Evolutionary conservation across 1,140 invertebrate species (phyloP).

Genomic region (Episyrphus balteatus): DNA sequence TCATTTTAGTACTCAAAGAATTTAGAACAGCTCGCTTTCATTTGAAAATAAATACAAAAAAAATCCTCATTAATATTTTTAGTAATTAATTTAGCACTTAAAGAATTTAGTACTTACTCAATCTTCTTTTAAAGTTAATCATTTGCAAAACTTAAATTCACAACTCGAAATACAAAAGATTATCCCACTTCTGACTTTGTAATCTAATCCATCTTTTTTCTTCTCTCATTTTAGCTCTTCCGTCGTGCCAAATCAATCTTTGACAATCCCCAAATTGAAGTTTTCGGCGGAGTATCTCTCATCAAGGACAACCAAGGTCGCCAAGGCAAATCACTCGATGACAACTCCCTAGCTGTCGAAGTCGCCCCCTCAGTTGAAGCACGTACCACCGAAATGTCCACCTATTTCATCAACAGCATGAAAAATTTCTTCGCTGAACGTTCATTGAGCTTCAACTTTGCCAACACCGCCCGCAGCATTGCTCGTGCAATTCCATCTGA

Average conservation of each 20-base stretch:
- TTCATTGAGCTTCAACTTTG: conserved; percentile 44
- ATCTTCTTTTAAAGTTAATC: no score
- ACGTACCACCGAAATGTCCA: conserved; percentile 47
- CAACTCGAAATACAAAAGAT: no score
- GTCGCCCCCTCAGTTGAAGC: conserved; percentile 40
- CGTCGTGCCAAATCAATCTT: conserved; percentile 50
- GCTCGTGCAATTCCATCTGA: conserved; percentile 39
- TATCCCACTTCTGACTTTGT: no score
- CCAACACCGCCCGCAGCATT: conserved; percentile 42
- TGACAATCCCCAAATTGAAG: conserved; percentile 44
- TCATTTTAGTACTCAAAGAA: no score
- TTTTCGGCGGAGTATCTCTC: conserved; percentile 46
- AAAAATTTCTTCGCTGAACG: conserved; percentile 47
- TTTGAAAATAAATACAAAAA: no score
- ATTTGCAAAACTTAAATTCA: no score
- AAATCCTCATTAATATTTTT: no score
- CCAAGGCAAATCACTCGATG: conserved; percentile 32
- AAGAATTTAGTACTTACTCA: no score
- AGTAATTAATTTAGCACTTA: no score
- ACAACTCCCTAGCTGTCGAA: conserved; percentile 37
- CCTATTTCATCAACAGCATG: conserved; percentile 44
- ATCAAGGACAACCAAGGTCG: conserved; percentile 39
- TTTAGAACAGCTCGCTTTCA: no score
- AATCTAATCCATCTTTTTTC: conserved; percentile 1
- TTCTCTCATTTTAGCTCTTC: conserved; percentile 36